Evolutionary conservation across 2,113 vertebrate species (phyloP).

Genomic region (Poeciliopsis prolifica): DNA sequence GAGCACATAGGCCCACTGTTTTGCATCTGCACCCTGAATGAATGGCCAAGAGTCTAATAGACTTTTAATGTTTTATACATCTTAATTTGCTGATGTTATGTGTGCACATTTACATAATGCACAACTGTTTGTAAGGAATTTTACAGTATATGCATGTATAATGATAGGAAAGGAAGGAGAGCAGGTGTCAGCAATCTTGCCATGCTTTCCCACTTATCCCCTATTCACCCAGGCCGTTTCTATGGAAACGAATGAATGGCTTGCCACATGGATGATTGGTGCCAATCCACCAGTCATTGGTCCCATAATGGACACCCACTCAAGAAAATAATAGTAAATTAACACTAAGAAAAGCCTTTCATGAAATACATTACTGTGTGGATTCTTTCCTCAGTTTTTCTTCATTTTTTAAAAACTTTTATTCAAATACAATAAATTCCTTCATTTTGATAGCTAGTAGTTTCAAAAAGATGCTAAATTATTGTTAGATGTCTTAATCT

Average conservation of each 20-base stretch:
- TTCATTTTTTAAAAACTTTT: not conserved
- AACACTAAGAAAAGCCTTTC: slow-evolving; percentile 50
- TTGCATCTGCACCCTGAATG: not conserved
- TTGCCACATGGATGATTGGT: slow-evolving; percentile 78
- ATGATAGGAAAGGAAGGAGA: slow-evolving; percentile 64
- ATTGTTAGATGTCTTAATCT: not conserved
- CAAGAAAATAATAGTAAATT: slow-evolving; percentile 69
- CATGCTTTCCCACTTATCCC: slow-evolving; percentile 74
- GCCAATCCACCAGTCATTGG: slow-evolving; percentile 75
- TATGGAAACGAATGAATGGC: slow-evolving; percentile 78
- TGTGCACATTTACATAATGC: slow-evolving; percentile 31
- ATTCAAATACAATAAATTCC: slow-evolving; percentile 1
- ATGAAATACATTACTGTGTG: slow-evolving; percentile 27
- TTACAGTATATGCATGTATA: slow-evolving; percentile 34
- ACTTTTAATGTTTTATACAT: slow-evolving; percentile 2
- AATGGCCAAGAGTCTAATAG: not conserved
- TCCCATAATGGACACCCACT: slow-evolving; percentile 74
- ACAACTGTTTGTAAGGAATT: slow-evolving; percentile 33
- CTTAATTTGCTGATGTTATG: slow-evolving; percentile 7
- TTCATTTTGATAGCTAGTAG: not conserved
- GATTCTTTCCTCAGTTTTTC: slow-evolving; percentile 9
- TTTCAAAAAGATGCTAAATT: not conserved
- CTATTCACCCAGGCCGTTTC: slow-evolving; percentile 76
- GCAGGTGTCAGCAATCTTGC: slow-evolving; percentile 80
- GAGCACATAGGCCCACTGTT: not conserved